Evolutionary conservation across 1,140 invertebrate species (phyloP).

Genomic region (Plectrocnemia conspersa): DNA sequence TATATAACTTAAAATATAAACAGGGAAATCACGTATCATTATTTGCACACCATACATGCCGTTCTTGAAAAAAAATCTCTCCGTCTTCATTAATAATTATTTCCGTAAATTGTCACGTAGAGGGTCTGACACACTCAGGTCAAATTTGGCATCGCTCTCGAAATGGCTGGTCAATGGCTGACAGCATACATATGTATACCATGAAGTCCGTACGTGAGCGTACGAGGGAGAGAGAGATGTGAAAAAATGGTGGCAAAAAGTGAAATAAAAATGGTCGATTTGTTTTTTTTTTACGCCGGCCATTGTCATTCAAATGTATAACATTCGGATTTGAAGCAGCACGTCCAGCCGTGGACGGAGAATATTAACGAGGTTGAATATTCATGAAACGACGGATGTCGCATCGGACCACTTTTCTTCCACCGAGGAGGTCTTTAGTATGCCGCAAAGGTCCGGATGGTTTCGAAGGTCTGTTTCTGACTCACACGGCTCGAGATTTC

Average conservation of each 20-base stretch:
- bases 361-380: conserved; percentile 32
- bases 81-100: no score
- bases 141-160: not conserved
- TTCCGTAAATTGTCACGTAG: not conserved
- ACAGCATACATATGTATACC: not conserved
- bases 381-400: conserved; percentile 25
- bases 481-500: conserved; percentile 5
- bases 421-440: conserved; percentile 1
- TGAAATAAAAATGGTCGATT: conserved; percentile 13
- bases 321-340: conserved; percentile 29
- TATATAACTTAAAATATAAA: no score
- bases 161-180: no score
- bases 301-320: conserved; percentile 31
- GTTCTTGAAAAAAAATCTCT: no score
- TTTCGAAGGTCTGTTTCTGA: conserved; percentile 9
- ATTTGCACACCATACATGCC: no score
- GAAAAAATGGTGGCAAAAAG: not conserved
- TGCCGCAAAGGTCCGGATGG: conserved; percentile 3
- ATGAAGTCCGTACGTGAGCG: not conserved
- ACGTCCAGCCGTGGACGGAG: conserved; percentile 23
- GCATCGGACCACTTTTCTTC: not conserved
- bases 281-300: conserved; percentile 22
- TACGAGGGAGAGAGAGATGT: not conserved
- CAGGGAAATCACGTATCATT: no score
- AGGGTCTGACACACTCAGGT: not conserved